Evolutionary conservation across 2,888 invertebrate genomes (phyloP), one percentile per base, ranked within the genome.

Genomic region (Callinectes sapidus): DNA sequence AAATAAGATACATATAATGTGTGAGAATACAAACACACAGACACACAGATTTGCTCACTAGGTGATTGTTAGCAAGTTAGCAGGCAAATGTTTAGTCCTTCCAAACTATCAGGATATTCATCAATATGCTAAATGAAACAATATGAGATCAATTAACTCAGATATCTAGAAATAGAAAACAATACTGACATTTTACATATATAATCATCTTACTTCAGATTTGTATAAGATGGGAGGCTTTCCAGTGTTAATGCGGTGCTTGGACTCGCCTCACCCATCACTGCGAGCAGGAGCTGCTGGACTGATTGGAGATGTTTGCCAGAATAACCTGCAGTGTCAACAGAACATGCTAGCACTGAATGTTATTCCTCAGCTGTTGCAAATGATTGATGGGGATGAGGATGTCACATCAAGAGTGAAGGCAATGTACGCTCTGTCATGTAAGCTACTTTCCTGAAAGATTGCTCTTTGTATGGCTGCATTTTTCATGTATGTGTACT

Each of bases 281-380:
- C 96, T 98, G 0, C 96, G 97, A 66, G 96, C 97, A 93, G 96
- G 96, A 77, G 97, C 97, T 2, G 97, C 97, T 18, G 96, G 97
- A 54, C 96, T 98, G 23, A 96, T 98, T 2, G 98, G 97, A 0
- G 97, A 97, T 95, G 95, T 98, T 92, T 97, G 97, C 66, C 98
- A 99, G 96, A 98, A 98, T 96, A 98, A 98, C 96, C 97, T 97
- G 0, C 97, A 97, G 95, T 98, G 98, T 95, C 98, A 99, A 95
- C 88, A 91, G 42, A 96, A 97, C 48, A 96, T 96, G 85, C 95
- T 95, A 16, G 97, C 97, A n/a, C 95, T 98, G 8, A 97, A 97
- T 94, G 96, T 96, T 88, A 95, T 98, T 86, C 97, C 97, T 0
- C 96, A 96, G 14, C 95, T 98, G 28, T 95, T 98, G 23, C 95